Evolutionary conservation across 2,888 invertebrate species (phyloP), one percentile per base, ranked within the genome.

Genomic region (Pristionchus fissidentatus): DNA sequence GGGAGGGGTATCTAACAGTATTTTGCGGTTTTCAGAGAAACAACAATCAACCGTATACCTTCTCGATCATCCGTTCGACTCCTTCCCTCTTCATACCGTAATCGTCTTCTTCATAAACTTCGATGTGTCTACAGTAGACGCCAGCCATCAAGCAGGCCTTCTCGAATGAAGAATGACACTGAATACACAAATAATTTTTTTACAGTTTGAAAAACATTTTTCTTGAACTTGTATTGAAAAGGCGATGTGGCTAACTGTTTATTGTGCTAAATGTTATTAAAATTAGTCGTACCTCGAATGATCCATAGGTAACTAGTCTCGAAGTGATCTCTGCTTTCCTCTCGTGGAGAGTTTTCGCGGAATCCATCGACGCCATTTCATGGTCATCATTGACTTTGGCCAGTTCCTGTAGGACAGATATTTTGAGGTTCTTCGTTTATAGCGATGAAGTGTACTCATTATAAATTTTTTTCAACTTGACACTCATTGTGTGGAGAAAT

Each of bases 241-340:
- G n/a, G n/a, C n/a, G n/a, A n/a, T n/a, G n/a, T n/a, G n/a, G n/a
- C n/a, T n/a, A n/a, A n/a, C n/a, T n/a, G n/a, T n/a, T n/a, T n/a
- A 46, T 19, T 32, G 41, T 35, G 57, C 2, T 52, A 19, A 35
- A 32, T 5, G 35, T 29, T n/a, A n/a, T n/a, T n/a, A n/a, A n/a
- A n/a, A n/a, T n/a, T n/a, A n/a, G n/a, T 38, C 15, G 49, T 35
- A 81, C 80, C 62, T 98, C 98, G 93, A 97, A 97, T 0, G 98
- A 97, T 92, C 97, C 97, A 93, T 98, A 98, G 85, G 96, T 97
- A 84, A 98, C 97, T 8, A 98, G 94, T 87, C 96, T 95, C 0
- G 96, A 95, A 92, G 97, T 96, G 86, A 98, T 95, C 92, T 97
- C 97, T 0, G 96, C 32, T 22, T 32, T 22, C 15, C 29, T 26